phyloP scores from a whole-genome alignment of 2,797 vertebrate genomes.

The Argya squamiceps region DNA sequence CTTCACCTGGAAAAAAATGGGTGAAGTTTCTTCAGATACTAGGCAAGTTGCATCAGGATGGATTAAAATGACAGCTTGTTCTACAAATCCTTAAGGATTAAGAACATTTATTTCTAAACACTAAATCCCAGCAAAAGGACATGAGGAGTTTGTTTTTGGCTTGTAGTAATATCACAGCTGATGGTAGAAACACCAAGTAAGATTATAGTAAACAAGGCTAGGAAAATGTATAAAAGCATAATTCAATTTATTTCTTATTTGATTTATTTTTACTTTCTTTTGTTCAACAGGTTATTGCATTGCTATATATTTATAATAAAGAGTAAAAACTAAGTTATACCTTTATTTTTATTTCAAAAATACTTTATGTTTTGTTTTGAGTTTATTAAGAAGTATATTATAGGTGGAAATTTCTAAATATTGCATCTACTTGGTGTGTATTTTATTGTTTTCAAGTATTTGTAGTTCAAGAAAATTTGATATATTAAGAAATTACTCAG shows the following conservation, averaged over 20 bases:
- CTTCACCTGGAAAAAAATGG: background rate
- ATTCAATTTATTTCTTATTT: background rate
- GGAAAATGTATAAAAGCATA: background rate
- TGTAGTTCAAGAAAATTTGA: background rate
- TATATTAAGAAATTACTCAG: background rate
- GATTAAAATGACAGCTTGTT: conserved; percentile 41
- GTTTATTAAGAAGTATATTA: background rate
- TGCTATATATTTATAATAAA: background rate
- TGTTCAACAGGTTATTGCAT: background rate
- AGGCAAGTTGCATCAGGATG: background rate
- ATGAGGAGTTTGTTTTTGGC: background rate
- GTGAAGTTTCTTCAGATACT: background rate
- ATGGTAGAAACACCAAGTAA: background rate
- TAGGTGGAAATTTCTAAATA: background rate
- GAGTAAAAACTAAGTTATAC: background rate
- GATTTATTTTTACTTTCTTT: background rate
- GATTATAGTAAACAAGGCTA: background rate
- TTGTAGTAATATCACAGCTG: background rate
- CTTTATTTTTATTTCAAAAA: background rate
- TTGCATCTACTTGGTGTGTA: background rate
- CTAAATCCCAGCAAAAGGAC: background rate
- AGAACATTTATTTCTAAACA: background rate
- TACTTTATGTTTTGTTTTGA: background rate
- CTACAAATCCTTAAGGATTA: conserved; percentile 39
- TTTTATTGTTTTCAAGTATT: background rate